Conservation (phyloP, 2,113 vertebrate species). For the Oreochromis aureus region DNA sequence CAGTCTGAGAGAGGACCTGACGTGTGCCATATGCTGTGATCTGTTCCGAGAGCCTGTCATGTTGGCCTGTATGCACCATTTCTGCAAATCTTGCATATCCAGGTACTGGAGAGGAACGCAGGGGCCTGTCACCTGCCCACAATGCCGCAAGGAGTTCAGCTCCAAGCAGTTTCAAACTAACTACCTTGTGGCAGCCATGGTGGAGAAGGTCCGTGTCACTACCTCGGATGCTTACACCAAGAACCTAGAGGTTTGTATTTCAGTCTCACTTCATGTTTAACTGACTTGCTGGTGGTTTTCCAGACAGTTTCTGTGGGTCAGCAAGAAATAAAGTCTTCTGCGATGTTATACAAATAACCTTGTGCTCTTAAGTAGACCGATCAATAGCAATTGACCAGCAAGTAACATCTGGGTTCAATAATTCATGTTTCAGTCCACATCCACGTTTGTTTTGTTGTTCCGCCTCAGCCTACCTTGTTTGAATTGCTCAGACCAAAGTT, state of each 20-base stretch:
- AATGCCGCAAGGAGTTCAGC: conserved; percentile 76
- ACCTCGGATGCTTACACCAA: conserved; percentile 44
- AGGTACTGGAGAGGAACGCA: conserved; percentile 71
- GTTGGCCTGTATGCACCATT: conserved; percentile 87
- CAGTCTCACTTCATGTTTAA: background rate
- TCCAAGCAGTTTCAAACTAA: conserved; percentile 73
- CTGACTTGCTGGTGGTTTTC: background rate
- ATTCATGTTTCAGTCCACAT: background rate
- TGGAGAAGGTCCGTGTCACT: conserved; percentile 77
- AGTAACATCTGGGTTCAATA: background rate
- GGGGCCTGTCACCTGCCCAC: conserved; percentile 75
- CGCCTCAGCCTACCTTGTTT: background rate
- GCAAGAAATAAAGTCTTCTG: background rate
- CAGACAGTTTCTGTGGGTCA: background rate
- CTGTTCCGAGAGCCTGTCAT: conserved; percentile 83
- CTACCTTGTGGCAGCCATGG: conserved; percentile 79
- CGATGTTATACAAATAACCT: background rate
- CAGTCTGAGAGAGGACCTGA: conserved; percentile 81
- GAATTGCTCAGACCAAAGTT: conserved; percentile 15
- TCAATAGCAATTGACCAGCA: background rate
- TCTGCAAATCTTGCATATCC: conserved; percentile 81
- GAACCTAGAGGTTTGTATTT: conserved; percentile 67
- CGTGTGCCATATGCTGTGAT: conserved; percentile 83
- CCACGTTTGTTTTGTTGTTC: background rate
- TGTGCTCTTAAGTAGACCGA: background rate